Evolutionary conservation across 2,113 vertebrate species (phyloP), one percentile per base, ranked within the genome.

Genomic region (Etheostoma spectabile): DNA sequence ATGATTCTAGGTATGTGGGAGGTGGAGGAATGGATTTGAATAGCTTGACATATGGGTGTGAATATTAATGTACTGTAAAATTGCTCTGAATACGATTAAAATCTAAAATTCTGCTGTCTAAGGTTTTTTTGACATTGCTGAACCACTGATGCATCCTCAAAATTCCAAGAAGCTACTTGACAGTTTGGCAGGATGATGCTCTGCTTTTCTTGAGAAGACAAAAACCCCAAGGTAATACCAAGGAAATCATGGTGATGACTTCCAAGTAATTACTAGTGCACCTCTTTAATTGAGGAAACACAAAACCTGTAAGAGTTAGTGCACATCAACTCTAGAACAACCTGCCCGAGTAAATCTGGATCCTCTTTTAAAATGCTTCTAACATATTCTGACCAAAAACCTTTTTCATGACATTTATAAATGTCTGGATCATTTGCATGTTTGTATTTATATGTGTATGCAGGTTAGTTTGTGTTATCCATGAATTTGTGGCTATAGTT

Each of bases 31-130:
- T 38, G 71, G 42, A 67, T 79, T 57, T 78, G 48, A 74, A 74
- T 69, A 85, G 65, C 53, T 65, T 68, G 71, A 80, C 79, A 83
- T 73, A 82, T 77, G 62, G 42, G 38, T 74, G 60, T 76, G 75
- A 84, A 83, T 84, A 77, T 83, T 65, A 83, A 81, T 70, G 74
- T 22, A 48, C 42, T 71, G 71, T 80, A 53, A 69, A 77, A 76
- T 61, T 75, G 55, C 51, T 42, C 66, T 59, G 82, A 68, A 71
- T 80, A 8, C 59, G 62, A 63, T 83, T 77, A 63, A 30, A 66
- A 80, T 82, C 27, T 68, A 69, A 51, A 55, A 62, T 46, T 79
- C n/a, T 80, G 79, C 64, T 79, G 76, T 82, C 75, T 73, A 46
- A 53, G 74, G 49, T 56, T 67, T 51, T 42, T 79, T 66, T 81